phyloP scores from a whole-genome alignment of 2,113 vertebrate species.

The Lagopus leucura region DNA sequence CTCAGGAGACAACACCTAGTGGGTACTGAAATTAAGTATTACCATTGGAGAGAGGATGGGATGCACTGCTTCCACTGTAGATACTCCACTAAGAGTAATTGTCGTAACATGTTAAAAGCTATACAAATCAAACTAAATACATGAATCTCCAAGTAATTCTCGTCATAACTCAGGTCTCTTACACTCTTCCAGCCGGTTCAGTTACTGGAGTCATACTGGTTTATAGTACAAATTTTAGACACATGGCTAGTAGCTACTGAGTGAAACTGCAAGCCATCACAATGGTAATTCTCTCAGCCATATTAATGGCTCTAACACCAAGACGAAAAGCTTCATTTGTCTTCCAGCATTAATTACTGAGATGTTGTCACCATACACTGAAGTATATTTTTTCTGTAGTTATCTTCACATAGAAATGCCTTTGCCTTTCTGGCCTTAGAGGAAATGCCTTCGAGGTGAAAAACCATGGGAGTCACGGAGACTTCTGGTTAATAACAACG shows the following conservation, averaged over 20 bases:
- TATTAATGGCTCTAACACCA: background rate
- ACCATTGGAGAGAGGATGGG: background rate
- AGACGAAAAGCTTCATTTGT: background rate
- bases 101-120: background rate
- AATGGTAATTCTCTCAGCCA: background rate
- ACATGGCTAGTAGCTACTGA: no score
- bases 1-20: background rate
- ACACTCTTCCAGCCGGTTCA: background rate
- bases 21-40: background rate
- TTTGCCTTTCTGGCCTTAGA: background rate
- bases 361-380: background rate
- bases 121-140: background rate
- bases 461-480: background rate
- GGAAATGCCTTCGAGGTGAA: background rate
- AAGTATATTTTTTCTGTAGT: background rate
- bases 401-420: background rate
- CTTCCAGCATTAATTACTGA: background rate
- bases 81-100: background rate
- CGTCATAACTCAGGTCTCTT: background rate
- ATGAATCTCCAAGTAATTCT: accelerated
- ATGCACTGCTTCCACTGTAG: background rate
- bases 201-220: background rate
- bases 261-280: background rate
- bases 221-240: background rate
- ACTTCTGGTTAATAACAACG: background rate